Evolutionary conservation across 2,797 vertebrate genomes (phyloP).

Genomic region (Salarias fasciatus): DNA sequence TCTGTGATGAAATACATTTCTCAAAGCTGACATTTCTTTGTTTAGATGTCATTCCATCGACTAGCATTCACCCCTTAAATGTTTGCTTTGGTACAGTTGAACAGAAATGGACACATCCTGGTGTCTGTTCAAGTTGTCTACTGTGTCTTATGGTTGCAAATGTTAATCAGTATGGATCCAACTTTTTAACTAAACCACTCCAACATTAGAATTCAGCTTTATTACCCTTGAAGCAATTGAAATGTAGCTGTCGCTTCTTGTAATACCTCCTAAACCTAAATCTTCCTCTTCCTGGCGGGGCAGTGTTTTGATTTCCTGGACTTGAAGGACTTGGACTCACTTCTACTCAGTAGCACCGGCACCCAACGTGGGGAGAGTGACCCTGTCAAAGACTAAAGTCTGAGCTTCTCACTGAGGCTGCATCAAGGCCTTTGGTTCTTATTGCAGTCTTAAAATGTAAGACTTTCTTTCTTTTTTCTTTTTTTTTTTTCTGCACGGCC

Average conservation of each 20-base stretch:
- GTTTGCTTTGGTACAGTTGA: too few species aligned
- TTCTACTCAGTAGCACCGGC: conserved; percentile 39
- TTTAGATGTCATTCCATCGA: too few species aligned
- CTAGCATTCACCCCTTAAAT: too few species aligned
- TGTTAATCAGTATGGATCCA: neutral
- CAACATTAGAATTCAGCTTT: neutral
- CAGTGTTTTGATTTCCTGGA: conserved; percentile 48
- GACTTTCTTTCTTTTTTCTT: neutral
- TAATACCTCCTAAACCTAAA: conserved; percentile 24
- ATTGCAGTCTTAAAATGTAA: conserved; percentile 15
- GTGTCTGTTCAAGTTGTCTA: neutral
- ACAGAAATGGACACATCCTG: neutral
- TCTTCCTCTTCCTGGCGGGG: conserved; percentile 29
- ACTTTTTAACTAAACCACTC: neutral
- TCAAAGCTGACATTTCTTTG: too few species aligned
- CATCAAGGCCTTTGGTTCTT: conserved; percentile 29
- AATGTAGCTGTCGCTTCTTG: conserved; percentile 26
- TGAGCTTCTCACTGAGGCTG: conserved; percentile 24
- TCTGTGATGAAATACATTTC: too few species aligned
- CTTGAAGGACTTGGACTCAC: conserved; percentile 32
- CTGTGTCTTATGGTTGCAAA: neutral
- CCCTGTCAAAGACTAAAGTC: conserved; percentile 21
- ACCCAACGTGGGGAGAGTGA: conserved; percentile 30
- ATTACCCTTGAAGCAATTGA: conserved; percentile 25
- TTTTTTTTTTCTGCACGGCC: neutral